A percentile compares a stretch with the other conserved stretches of the same genome.
Conservation (phyloP, 2,888 invertebrate genomes). For the Campopleginae sp. region DNA sequence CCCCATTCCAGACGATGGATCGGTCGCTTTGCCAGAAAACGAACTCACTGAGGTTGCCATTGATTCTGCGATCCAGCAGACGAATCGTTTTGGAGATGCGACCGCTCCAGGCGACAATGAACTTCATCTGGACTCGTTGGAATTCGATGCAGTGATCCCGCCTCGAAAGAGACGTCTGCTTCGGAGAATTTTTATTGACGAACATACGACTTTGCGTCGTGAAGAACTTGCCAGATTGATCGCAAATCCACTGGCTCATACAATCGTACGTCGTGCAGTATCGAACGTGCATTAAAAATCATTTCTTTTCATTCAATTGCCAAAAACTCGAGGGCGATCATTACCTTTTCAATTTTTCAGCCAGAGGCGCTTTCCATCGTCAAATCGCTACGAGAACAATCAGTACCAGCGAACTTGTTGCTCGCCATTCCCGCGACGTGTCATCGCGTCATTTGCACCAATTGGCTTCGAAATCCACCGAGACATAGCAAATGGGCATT, state of each 20-base stretch:
- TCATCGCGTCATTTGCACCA: background rate
- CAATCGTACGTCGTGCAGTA: conserved; percentile 24
- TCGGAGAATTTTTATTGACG: conserved; percentile 28
- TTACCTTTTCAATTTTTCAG: background rate
- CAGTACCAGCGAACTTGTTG: background rate
- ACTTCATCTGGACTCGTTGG: conserved; percentile 29
- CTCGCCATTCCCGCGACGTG: background rate
- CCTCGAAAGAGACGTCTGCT: background rate
- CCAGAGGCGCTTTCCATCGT: background rate
- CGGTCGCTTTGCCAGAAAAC: background rate
- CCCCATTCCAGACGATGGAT: background rate
- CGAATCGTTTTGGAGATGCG: background rate
- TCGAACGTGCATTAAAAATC: background rate
- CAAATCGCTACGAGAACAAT: background rate
- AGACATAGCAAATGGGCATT: conserved; percentile 13
- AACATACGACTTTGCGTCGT: background rate
- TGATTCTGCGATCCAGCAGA: background rate
- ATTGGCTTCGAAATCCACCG: background rate
- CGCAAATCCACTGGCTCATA: background rate
- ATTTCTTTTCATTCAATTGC: background rate
- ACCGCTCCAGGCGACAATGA: background rate
- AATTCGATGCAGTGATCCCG: background rate
- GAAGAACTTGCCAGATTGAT: background rate
- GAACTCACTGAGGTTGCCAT: background rate
- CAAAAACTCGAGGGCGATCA: background rate